Evolutionary conservation across 2,888 invertebrate genomes (phyloP).

Genomic region (Andrena marginata): DNA sequence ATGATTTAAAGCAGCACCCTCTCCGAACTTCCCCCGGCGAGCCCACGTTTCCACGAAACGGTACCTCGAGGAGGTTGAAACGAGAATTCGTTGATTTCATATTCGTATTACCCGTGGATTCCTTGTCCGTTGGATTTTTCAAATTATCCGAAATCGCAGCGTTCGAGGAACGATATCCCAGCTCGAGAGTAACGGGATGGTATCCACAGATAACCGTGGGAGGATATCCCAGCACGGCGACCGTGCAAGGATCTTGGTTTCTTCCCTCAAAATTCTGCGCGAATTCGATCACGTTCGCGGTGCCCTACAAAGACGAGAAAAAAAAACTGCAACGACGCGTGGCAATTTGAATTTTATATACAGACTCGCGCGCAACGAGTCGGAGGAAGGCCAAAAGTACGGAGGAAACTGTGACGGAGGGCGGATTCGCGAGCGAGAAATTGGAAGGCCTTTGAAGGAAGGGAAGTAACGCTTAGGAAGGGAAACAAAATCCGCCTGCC

Average conservation of each 20-base stretch:
- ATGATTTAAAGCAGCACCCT: background rate
- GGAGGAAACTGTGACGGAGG: background rate
- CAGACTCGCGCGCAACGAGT: constrained; percentile 2
- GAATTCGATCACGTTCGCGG: constrained; percentile 17
- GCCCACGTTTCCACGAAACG: no score
- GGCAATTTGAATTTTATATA: constrained; percentile 18
- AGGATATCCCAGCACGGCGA: background rate
- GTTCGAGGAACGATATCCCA: background rate
- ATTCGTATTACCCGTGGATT: background rate
- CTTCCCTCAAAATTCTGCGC: constrained; percentile 6
- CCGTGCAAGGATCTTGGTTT: background rate
- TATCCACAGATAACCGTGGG: background rate
- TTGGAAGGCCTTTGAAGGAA: background rate
- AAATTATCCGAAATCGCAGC: background rate
- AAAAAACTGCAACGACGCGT: background rate
- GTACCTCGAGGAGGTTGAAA: no score
- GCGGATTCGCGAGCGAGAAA: background rate
- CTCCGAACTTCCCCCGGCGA: no score
- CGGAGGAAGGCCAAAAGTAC: background rate
- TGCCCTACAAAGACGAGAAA: background rate
- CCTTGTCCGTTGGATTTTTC: background rate
- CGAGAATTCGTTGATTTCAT: background rate
- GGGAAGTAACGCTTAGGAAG: background rate
- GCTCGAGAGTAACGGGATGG: background rate
- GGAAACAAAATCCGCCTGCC: background rate